A percentile compares a stretch with the other conserved stretches of the same genome.
These are phyloP conservation scores for Sinocyclocheilus anophthalmus DNA, from an alignment of 2,113 vertebrate genomes.

Conservation along the genomic window DNA sequence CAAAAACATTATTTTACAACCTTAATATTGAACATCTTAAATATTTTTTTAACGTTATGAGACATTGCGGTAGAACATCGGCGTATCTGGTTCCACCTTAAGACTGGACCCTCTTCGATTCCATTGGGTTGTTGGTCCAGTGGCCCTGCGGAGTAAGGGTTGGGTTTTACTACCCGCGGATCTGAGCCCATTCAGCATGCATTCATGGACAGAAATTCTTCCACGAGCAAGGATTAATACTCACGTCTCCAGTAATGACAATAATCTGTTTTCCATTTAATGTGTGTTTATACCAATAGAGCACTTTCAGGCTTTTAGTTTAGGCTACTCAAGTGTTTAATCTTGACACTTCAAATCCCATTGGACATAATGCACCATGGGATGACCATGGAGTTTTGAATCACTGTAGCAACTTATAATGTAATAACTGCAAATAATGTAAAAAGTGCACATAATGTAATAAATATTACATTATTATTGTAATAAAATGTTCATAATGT, in stretches of 20 bases:
- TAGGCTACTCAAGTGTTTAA: too few relatives aligned
- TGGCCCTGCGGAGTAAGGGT: constrained; percentile 44
- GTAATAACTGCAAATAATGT: too few relatives aligned
- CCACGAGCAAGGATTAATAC: neutral
- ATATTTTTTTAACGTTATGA: neutral
- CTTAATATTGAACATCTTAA: neutral
- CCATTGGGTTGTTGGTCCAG: constrained; percentile 10
- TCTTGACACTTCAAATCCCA: too few relatives aligned
- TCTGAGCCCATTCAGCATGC: neutral
- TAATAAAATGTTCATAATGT: too few relatives aligned
- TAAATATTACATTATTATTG: too few relatives aligned
- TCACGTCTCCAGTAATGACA: neutral
- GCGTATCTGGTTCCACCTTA: constrained; percentile 35
- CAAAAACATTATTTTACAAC: neutral
- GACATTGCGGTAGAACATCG: neutral
- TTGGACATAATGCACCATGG: too few relatives aligned
- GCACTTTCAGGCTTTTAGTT: too few relatives aligned
- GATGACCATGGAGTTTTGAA: too few relatives aligned
- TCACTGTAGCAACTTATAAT: too few relatives aligned
- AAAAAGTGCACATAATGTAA: too few relatives aligned
- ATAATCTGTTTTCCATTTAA: neutral
- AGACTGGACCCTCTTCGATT: constrained; percentile 35
- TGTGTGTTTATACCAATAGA: neutral
- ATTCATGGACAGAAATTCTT: neutral
- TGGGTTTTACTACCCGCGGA: neutral